These are phyloP conservation scores for Tribolium freemani DNA, from an alignment of 2,888 invertebrate species.

Conservation along the genomic window DNA sequence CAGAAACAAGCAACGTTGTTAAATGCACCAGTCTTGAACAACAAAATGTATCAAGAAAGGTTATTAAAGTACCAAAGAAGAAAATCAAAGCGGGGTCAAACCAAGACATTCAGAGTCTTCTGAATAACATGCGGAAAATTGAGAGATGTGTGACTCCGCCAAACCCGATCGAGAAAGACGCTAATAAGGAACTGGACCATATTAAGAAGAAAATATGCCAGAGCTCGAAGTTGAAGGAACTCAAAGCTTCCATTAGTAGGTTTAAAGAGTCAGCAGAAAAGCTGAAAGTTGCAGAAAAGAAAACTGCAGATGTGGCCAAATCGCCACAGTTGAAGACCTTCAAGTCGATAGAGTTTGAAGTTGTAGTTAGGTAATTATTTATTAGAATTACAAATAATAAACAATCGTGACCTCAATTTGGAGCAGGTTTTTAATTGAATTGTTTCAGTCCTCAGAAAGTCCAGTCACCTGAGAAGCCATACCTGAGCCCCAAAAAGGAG, in stretches of 20 bases:
- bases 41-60: no score
- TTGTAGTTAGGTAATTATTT: slow-evolving; percentile 65
- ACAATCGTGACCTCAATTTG: no score
- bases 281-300: slow-evolving; percentile 69
- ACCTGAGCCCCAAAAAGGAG: slow-evolving; percentile 63
- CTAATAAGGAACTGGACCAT: slow-evolving; percentile 71
- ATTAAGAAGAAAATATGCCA: slow-evolving; percentile 78
- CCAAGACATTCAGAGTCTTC: slow-evolving; percentile 57
- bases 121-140: slow-evolving; percentile 53
- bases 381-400: no score
- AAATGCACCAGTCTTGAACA: slow-evolving; percentile 23
- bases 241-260: slow-evolving; percentile 77
- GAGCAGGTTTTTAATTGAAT: slow-evolving; percentile 67
- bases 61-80: slow-evolving; percentile 24
- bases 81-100: slow-evolving; percentile 49
- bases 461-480: slow-evolving; percentile 75
- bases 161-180: background rate
- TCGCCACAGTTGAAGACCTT: slow-evolving; percentile 77
- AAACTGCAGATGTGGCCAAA: slow-evolving; percentile 61
- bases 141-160: background rate
- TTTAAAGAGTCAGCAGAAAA: slow-evolving; percentile 77
- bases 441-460: slow-evolving; percentile 77
- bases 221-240: slow-evolving; percentile 78
- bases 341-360: slow-evolving; percentile 66
- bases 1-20: slow-evolving; percentile 40